These are phyloP conservation scores for Gisinianus flammeolus DNA, from an alignment of 2,888 invertebrate genomes.

Conservation along the genomic window DNA sequence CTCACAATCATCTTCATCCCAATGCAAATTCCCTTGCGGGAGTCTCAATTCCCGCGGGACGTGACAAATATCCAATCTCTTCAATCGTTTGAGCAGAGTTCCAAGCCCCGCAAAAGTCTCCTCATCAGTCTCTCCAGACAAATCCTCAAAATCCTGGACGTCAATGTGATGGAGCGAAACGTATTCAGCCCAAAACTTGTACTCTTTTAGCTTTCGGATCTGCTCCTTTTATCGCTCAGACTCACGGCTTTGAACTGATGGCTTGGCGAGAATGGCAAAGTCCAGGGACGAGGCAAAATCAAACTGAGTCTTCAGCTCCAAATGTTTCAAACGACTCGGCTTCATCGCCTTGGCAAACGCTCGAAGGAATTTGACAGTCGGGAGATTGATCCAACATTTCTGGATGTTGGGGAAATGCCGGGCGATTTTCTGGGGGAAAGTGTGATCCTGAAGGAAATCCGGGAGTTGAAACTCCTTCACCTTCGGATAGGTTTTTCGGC, in stretches of 20 bases:
- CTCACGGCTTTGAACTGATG: background rate
- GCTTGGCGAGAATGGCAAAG: conserved; percentile 42
- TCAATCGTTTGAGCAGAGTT: conserved; percentile 42
- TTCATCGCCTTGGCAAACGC: conserved; percentile 49
- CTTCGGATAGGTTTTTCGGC: conserved; percentile 30
- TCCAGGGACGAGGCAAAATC: conserved; percentile 54
- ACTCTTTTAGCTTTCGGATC: background rate
- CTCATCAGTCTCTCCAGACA: conserved; percentile 2
- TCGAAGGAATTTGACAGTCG: conserved; percentile 48
- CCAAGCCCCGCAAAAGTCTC: conserved; percentile 45
- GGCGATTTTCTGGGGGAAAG: conserved; percentile 43
- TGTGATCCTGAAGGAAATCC: conserved; percentile 49
- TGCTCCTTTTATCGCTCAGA: background rate
- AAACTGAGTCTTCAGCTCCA: conserved; percentile 53
- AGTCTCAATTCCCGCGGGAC: conserved; percentile 50
- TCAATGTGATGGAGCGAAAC: conserved; percentile 53
- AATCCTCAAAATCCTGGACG: conserved; percentile 41
- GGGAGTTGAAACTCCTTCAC: conserved; percentile 49
- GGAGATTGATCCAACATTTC: conserved; percentile 49
- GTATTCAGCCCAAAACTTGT: conserved; percentile 40
- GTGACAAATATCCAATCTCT: conserved; percentile 48
- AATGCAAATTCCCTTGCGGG: conserved; percentile 48
- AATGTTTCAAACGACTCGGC: conserved; percentile 41
- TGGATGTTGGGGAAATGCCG: conserved; percentile 46
- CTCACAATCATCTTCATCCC: conserved; percentile 46